Evolutionary conservation across 2,888 invertebrate species (phyloP).

Genomic region (Mamestra brassicae): DNA sequence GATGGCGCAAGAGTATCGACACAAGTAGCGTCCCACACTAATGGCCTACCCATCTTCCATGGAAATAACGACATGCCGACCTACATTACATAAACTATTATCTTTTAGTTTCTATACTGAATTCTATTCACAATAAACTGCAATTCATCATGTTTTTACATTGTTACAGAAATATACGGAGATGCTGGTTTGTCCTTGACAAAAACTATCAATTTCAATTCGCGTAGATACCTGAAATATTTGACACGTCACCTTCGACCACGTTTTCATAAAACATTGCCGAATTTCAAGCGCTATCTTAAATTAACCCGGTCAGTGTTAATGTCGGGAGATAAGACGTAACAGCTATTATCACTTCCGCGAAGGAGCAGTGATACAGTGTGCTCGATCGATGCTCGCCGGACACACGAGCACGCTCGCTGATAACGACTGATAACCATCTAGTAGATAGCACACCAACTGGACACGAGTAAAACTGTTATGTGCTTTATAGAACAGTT

Average conservation of each 20-base stretch:
- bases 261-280: constrained; percentile 19
- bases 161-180: neutral
- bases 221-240: neutral
- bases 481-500: constrained; percentile 71
- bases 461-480: constrained; percentile 70
- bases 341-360: constrained; percentile 75
- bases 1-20: too few species aligned
- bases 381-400: constrained; percentile 73
- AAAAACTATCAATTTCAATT: neutral
- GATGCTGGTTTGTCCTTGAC: neutral
- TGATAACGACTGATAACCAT: constrained; percentile 83
- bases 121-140: neutral
- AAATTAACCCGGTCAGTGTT: constrained; percentile 78
- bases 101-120: too few species aligned
- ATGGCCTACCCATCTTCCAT: too few species aligned
- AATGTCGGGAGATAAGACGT: constrained; percentile 71
- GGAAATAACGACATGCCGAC: too few species aligned
- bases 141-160: neutral
- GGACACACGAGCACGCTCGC: constrained; percentile 79
- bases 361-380: constrained; percentile 68
- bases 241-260: neutral
- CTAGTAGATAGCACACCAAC: constrained; percentile 78
- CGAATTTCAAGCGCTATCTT: constrained; percentile 57
- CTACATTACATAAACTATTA: neutral
- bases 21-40: too few species aligned